Evolutionary conservation across 1,140 invertebrate genomes (phyloP), one percentile per base, ranked within the genome.

Genomic region (Tribolium madens): DNA sequence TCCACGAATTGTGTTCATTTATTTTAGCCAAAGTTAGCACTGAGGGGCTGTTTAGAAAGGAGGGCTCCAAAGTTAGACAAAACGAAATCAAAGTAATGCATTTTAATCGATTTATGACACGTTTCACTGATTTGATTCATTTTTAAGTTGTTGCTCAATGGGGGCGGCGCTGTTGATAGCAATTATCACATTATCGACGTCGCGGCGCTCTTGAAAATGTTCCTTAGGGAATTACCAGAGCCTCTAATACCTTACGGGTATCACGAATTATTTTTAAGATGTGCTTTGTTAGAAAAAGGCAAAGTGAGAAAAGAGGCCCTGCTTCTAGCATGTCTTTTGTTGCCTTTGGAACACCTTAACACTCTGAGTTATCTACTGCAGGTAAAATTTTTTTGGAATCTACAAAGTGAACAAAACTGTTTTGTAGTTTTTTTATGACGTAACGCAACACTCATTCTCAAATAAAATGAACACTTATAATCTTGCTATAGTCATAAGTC

Each of bases 41-140:
- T 17, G 94, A 96, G 84, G 95, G 95, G 1, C 85, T 97, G 46
- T 96, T 96, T 83, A 88, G 95, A 21, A 96, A 95, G 87, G 93
- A 93, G 76, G 95, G 95, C 1, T 95, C 94, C 9, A 90, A 94
- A 76, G 88, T 89, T 52, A 89, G 94, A 79, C 94, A 96, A 85
- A 92, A 91, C 82, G 93, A 96, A 85, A 89, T 96, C 10, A 92
- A 92, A 85, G 91, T 94, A 88, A 81, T 26, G 12, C 33, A 13
- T 33, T 53, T 26, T 18, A 60, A 26, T 42, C 15, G 13, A 14
- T 21, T 42, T 50, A 12, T 60, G 10, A n/a, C 73, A 12, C 26
- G 26, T 76, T 72, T 64, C 50, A 72, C 26, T 77, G 21, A 48
- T 26, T 26, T 26, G 21, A 5, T 5, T 26, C 70, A 33, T 47